A percentile compares a stretch with the other conserved stretches of the same genome.
Evolutionary conservation across 2,797 vertebrate species (phyloP).

Genomic region (Chanos chanos): DNA sequence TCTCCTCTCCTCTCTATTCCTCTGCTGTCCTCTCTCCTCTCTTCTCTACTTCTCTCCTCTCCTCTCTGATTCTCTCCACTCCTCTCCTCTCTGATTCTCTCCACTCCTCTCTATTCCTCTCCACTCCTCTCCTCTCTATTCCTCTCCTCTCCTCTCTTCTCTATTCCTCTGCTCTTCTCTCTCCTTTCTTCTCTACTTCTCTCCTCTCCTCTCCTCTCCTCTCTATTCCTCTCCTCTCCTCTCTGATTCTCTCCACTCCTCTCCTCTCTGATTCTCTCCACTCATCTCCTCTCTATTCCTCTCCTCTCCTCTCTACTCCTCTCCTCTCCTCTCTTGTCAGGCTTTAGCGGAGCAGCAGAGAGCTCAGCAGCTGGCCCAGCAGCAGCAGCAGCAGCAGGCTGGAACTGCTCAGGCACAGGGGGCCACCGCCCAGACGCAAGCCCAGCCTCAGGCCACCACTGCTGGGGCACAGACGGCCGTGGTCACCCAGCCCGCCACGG

Average conservation of each 20-base stretch:
- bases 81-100: no score
- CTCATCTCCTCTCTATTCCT: background rate
- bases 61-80: no score
- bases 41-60: no score
- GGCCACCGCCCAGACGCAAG: conserved; percentile 63
- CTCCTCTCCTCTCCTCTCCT: background rate
- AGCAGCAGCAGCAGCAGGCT: conserved; percentile 67
- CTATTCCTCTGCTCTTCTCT: background rate
- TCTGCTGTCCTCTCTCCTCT: no score
- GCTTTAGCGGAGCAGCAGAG: conserved; percentile 90
- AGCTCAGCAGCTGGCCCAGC: conserved; percentile 82
- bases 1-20: no score
- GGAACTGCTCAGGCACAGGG: conserved; percentile 71
- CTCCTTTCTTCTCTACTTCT: background rate
- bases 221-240: background rate
- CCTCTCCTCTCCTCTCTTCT: background rate
- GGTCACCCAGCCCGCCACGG: conserved; percentile 71
- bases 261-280: background rate
- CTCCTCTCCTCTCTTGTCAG: conserved; percentile 51
- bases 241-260: background rate
- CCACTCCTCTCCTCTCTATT: no score
- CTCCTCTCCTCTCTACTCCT: background rate
- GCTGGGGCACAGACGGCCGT: conserved; percentile 55
- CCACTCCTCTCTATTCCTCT: no score
- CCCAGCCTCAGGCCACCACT: conserved; percentile 63